Evolutionary conservation across 1,140 invertebrate genomes (phyloP), one percentile per base, ranked within the genome.

Genomic region (Aphaenogaster rudis): DNA sequence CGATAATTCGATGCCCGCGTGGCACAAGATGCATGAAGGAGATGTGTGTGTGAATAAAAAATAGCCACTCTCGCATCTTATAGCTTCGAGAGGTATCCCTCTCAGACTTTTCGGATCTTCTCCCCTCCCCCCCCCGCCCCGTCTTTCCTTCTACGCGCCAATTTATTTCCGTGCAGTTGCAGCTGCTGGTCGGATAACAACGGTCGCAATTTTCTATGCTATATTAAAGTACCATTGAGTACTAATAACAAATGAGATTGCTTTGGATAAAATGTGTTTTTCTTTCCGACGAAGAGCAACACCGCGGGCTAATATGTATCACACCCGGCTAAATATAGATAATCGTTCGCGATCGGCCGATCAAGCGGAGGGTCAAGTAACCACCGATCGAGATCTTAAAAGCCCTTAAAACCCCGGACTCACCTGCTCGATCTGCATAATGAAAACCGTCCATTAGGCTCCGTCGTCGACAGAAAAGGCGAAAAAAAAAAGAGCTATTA

Each of bases 371-470:
- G 21, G 89, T 88, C 88, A 80, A 61, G 54, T 69, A 64, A 59
- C 48, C 72, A 33, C 36, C 66, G 89, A 90, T 90, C 86, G 81
- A 82, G 87, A 90, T 90, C 89, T 91, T 91, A 91, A 91, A 88
- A 91, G 90, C 89, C 86, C 85, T 91, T 90, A 76, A 90, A 88
- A 87, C 67, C 52, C 66, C 69, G 36, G 50, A 71, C 85, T 84
- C 88, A 90, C 90, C 89, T 91, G 90, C 86, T 59, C 86, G 71
- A 92, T 91, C 84, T 90, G 87, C 90, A 90, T 92, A 92, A 90
- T 92, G 90, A 92, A 88, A 87, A 71, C 50, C 86, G 82, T 80
- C 91, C 90, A 92, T 92, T 92, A 92, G 86, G 63, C 77, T 63
- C 36, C 74, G 33, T 59, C 52, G 63, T 76, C 52, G 89, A 45